phyloP scores from a whole-genome alignment of 64 coral and sea anemone species.

The Cladopsammia gracilis region DNA sequence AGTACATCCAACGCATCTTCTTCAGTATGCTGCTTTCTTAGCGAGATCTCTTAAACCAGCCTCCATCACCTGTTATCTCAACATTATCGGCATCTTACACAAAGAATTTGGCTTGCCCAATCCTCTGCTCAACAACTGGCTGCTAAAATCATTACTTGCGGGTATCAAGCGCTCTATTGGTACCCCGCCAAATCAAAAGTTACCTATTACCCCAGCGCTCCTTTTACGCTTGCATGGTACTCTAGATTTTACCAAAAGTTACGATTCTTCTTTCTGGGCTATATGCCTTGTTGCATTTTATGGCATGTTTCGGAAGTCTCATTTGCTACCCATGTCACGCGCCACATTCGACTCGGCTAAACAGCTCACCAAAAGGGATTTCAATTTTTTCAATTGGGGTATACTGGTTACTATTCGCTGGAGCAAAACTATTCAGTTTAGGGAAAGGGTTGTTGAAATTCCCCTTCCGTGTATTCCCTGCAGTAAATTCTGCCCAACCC shows the following conservation, averaged over 20 bases:
- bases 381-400: not conserved
- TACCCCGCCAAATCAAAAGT: not conserved
- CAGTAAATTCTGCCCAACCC: not conserved
- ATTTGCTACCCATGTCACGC: too few species aligned
- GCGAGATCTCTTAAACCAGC: not conserved
- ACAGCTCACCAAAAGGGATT: constrained; percentile 11
- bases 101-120: constrained; percentile 38
- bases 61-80: constrained; percentile 9
- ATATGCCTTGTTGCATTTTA: too few species aligned
- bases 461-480: not conserved
- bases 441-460: constrained; percentile 28
- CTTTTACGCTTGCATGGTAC: not conserved
- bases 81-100: constrained; percentile 37
- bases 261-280: not conserved
- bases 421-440: constrained; percentile 39
- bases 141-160: not conserved
- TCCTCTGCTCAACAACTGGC: constrained; percentile 46
- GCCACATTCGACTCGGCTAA: not conserved
- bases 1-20: not conserved
- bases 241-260: not conserved
- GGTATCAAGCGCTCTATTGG: not conserved
- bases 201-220: not conserved
- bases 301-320: too few species aligned
- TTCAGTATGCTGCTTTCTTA: constrained; percentile 46
- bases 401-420: constrained; percentile 4